Evolutionary conservation across 2,888 invertebrate species (phyloP).

Genomic region (Drosophila longiperda): DNA sequence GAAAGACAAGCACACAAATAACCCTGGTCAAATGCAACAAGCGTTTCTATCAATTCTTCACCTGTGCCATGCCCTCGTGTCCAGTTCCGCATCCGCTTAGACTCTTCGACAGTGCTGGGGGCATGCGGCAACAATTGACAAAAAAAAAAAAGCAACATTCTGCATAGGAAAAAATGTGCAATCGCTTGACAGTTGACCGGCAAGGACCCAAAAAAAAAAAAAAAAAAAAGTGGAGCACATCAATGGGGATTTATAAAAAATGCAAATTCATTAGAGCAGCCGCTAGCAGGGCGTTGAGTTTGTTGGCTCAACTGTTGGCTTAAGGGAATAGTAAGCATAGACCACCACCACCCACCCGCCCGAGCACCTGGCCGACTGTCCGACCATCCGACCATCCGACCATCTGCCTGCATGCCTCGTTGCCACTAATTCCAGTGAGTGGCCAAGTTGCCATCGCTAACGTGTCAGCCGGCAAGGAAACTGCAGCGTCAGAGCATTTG

Average conservation of each 20-base stretch:
- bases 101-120: conserved; percentile 41
- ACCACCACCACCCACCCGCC: background rate
- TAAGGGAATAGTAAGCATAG: conserved; percentile 13
- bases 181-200: conserved; percentile 53
- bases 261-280: conserved; percentile 78
- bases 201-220: conserved; percentile 32
- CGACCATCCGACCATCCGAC: background rate
- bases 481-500: conserved; percentile 63
- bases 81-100: conserved; percentile 47
- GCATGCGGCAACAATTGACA: conserved; percentile 18
- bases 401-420: conserved; percentile 13
- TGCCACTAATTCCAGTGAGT: conserved; percentile 36
- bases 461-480: conserved; percentile 55
- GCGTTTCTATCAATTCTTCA: conserved; percentile 63
- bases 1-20: conserved; percentile 6
- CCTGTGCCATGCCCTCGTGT: conserved; percentile 25
- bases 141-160: conserved; percentile 8
- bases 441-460: conserved; percentile 33
- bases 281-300: conserved; percentile 54
- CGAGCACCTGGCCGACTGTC: background rate
- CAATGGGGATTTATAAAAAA: conserved; percentile 79
- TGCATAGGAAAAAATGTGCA: conserved; percentile 49
- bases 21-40: conserved; percentile 61
- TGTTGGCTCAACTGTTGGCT: conserved; percentile 45
- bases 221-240: conserved; percentile 71